Percentiles rank a stretch among this genome's conserved stretches.
phyloP scores from a whole-genome alignment of 2,797 vertebrate genomes.

The Dendrocincla fuliginosa region DNA sequence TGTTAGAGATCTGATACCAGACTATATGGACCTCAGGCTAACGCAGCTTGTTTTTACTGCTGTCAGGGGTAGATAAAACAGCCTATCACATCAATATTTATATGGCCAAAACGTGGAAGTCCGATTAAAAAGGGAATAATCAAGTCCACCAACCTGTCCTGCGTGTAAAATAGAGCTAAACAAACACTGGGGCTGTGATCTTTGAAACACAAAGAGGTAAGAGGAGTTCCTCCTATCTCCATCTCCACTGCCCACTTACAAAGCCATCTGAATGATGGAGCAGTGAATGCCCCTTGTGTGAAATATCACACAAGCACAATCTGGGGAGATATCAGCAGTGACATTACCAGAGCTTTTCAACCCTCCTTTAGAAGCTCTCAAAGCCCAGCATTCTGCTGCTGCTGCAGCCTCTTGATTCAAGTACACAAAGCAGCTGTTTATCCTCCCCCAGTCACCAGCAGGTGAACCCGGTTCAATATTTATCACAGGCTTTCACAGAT shows the following conservation, averaged over 20 bases:
- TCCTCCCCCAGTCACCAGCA: conserved; percentile 94
- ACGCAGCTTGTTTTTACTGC: conserved; percentile 35
- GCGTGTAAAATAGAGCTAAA: conserved; percentile 61
- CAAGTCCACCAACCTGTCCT: conserved; percentile 24
- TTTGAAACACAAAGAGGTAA: conserved; percentile 69
- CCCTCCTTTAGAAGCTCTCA: conserved; percentile 67
- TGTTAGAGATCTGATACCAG: conserved; percentile 14
- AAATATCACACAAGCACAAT: conserved; percentile 89
- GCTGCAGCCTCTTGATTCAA: conserved; percentile 79
- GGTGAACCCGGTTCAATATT: conserved; percentile 99
- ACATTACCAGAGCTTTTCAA: conserved; percentile 77
- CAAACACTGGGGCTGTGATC: conserved; percentile 68
- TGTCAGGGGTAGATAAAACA: conserved; percentile 57
- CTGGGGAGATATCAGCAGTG: conserved; percentile 75
- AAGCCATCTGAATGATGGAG: conserved; percentile 81
- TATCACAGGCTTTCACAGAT: conserved; percentile 99
- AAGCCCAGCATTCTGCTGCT: conserved; percentile 69
- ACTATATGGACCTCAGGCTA: conserved; percentile 32
- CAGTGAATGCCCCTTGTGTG: conserved; percentile 77
- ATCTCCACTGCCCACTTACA: conserved; percentile 73
- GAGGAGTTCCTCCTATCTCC: conserved; percentile 63
- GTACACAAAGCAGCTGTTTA: conserved; percentile 96
- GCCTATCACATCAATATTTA: conserved; percentile 67
- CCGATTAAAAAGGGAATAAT: conserved; percentile 57
- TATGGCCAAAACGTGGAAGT: conserved; percentile 40